phyloP scores from a whole-genome alignment of 2,797 vertebrate genomes.

The Discoglossus pictus region DNA sequence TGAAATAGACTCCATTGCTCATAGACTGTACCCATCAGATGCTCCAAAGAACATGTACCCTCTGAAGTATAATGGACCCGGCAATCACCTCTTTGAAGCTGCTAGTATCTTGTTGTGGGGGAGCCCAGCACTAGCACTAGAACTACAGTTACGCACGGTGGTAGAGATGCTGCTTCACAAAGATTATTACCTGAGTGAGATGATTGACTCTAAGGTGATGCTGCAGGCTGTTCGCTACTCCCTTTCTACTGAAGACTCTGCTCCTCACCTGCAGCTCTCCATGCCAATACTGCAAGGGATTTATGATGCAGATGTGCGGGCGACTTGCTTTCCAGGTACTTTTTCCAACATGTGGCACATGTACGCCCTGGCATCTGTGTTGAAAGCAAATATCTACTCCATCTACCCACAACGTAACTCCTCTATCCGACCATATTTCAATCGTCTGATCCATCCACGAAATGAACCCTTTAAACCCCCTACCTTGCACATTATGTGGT shows the following conservation, averaged over 20 bases:
- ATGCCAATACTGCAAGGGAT: slow-evolving; percentile 87
- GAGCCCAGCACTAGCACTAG: slow-evolving; percentile 80
- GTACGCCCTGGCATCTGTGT: slow-evolving; percentile 87
- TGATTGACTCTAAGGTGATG: slow-evolving; percentile 98
- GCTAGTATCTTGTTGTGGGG: slow-evolving; percentile 87
- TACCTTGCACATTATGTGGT: slow-evolving; percentile 95
- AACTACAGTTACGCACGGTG: slow-evolving; percentile 91
- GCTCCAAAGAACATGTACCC: slow-evolving; percentile 85
- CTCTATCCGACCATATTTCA: slow-evolving; percentile 93
- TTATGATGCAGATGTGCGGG: slow-evolving; percentile 92
- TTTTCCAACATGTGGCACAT: slow-evolving; percentile 97
- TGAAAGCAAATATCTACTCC: slow-evolving; percentile 89
- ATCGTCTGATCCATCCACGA: slow-evolving; percentile 87
- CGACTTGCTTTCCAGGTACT: slow-evolving; percentile 89
- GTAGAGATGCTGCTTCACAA: slow-evolving; percentile 94
- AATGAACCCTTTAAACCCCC: slow-evolving; percentile 65
- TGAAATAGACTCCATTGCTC: slow-evolving; percentile 80
- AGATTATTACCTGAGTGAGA: slow-evolving; percentile 89
- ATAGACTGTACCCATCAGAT: slow-evolving; percentile 84
- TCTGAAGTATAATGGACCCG: slow-evolving; percentile 83
- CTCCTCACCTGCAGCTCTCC: slow-evolving; percentile 86
- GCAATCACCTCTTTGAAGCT: slow-evolving; percentile 88
- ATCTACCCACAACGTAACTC: slow-evolving; percentile 95
- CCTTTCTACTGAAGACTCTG: slow-evolving; percentile 87
- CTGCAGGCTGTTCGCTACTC: slow-evolving; percentile 92